Conservation (phyloP, 2,113 vertebrate species). For the Ameiurus melas region DNA sequence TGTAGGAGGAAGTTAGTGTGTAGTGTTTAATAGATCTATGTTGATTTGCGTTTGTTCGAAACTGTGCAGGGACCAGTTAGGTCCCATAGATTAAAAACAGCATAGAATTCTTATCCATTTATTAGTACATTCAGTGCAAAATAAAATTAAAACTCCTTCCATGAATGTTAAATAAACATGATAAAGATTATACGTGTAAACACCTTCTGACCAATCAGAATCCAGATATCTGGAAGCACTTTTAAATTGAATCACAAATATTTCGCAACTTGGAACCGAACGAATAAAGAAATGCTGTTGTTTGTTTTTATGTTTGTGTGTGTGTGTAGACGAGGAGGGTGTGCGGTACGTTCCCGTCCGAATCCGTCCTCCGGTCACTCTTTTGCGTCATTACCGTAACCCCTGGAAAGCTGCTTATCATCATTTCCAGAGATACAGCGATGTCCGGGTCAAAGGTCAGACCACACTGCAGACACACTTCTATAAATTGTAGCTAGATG, state of each 20-base stretch:
- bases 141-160: no score
- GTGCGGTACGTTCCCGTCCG: constrained; percentile 92
- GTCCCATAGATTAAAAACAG: no score
- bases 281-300: neutral
- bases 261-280: neutral
- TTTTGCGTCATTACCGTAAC: constrained; percentile 94
- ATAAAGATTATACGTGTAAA: no score
- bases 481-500: neutral
- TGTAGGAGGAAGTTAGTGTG: neutral
- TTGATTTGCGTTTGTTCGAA: neutral
- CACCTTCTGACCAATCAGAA: no score
- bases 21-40: neutral
- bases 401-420: constrained; percentile 99
- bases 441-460: constrained; percentile 95
- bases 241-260: neutral
- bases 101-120: no score
- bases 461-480: no score
- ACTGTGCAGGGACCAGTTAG: neutral
- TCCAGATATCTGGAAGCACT: no score
- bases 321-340: constrained; percentile 88
- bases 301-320: neutral
- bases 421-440: constrained; percentile 96
- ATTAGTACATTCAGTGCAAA: no score
- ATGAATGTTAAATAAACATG: no score
- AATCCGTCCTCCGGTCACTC: constrained; percentile 88